Base-by-base conservation (phyloP, 1,140 invertebrate species). In the Palaemon carinicauda region DNA sequence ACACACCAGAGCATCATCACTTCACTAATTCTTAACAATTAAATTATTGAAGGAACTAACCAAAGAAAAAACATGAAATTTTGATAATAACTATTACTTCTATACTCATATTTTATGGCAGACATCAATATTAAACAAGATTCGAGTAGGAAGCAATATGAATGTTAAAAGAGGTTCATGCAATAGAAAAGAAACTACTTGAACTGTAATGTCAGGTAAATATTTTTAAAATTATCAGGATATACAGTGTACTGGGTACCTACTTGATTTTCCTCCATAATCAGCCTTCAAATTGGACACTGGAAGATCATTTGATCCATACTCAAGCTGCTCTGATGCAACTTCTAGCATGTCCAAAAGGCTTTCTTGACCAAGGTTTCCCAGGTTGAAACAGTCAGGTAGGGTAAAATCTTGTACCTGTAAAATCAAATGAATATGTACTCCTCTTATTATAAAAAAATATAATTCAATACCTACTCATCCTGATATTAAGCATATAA, bases 271-370 rank as follows among this genome's bases (percentile, higher is more conserved):
- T 41, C 84, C 84, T 53, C 84, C 84, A 74, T 86, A 86, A 19
- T 86, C 84, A 74, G 65, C 27, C 51, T 86, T 86, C 9, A 86
- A 74, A 21, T 86, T 65, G 15, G 27, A 5, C 33, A 31, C 79
- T 15, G 19, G 4, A 29, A 75, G 31, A 15, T 80, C 71, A 24
- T 19, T n/a, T 24, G 65, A 24, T 29, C 27, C 41, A 80, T 80
- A 80, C 41, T 71, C 84, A 19, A 86, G 78, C 77, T 86, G 84
- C 4, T 50, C 51, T 29, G 29, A 31, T 21, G 77, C 84, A 24
- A 86, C 52, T 14, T 86, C 84, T 27, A 86, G 31, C 33, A 86
- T 80, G 24, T 86, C 84, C 60, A 86, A 73, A 19, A 86, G 77
- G 31, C 65, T 14, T 9, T 86, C 84, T 51, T 69, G 84, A 31